phyloP scores from a whole-genome alignment of 2,797 vertebrate species.

The Takifugu rubripes region DNA sequence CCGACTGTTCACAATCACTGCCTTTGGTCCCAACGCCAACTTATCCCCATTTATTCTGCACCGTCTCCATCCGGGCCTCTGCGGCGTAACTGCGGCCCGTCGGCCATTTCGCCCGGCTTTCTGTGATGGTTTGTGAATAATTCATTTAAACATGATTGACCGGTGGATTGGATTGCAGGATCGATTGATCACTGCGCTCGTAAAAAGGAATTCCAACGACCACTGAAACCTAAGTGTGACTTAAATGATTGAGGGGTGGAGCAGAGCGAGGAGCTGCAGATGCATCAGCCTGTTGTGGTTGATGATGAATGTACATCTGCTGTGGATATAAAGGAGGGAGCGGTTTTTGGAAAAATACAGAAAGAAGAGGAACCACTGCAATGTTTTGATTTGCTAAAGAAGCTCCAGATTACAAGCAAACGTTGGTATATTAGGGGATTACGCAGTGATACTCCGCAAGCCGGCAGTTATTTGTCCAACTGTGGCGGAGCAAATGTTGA shows the following conservation, averaged over 20 bases:
- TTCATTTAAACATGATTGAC: conserved; percentile 73
- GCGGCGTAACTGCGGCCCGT: conserved; percentile 44
- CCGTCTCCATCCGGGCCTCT: conserved; percentile 39
- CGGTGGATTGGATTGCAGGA: conserved; percentile 60
- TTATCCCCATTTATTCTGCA: conserved; percentile 22
- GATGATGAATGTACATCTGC: not conserved
- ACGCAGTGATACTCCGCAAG: not conserved
- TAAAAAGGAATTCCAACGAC: conserved; percentile 63
- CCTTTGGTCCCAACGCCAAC: conserved; percentile 16
- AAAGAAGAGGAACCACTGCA: not conserved
- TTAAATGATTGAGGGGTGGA: conserved; percentile 50
- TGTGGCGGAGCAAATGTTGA: not conserved
- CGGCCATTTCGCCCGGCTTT: conserved; percentile 53
- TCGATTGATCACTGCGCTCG: conserved; percentile 62
- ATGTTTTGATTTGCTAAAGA: not conserved
- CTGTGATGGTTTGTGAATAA: conserved; percentile 62
- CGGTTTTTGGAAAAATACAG: not conserved
- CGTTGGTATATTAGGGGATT: too few species aligned
- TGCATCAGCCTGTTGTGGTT: conserved; percentile 10
- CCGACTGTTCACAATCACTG: not conserved
- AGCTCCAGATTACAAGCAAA: not conserved
- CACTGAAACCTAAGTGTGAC: conserved; percentile 63
- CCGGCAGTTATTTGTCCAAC: not conserved
- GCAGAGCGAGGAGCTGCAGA: conserved; percentile 6
- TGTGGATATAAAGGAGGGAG: not conserved